Conservation (phyloP, 2,113 vertebrate genomes). For the Zosterops pallidus region DNA sequence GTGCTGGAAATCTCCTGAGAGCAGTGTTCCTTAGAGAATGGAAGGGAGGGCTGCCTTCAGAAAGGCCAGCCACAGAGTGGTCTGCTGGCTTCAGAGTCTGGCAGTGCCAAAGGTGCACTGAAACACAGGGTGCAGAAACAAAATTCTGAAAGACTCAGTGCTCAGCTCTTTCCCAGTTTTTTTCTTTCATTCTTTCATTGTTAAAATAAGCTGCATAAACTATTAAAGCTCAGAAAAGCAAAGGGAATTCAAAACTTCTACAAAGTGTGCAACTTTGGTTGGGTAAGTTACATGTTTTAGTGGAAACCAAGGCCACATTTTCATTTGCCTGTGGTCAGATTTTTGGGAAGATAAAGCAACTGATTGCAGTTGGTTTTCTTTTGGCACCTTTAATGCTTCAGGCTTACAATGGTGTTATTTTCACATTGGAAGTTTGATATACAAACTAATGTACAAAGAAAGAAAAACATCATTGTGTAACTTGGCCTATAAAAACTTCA, state of each 20-base stretch:
- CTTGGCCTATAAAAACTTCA: background rate
- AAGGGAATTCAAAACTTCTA: background rate
- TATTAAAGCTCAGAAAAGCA: background rate
- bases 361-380: background rate
- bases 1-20: conserved; percentile 30
- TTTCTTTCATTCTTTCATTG: background rate
- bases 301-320: background rate
- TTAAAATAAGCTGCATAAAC: background rate
- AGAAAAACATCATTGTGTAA: background rate
- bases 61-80: accelerated
- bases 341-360: background rate
- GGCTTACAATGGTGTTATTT: background rate
- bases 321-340: background rate
- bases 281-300: background rate
- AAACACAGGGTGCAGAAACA: background rate
- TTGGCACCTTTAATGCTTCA: background rate
- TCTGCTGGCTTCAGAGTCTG: background rate
- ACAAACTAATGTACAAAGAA: background rate
- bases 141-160: background rate
- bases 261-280: background rate
- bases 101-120: background rate
- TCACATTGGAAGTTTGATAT: background rate
- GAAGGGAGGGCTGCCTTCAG: background rate
- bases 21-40: background rate
- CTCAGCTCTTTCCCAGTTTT: background rate